phyloP scores from a whole-genome alignment of 2,797 vertebrate genomes.

The Paramormyrops hopkinsi region DNA sequence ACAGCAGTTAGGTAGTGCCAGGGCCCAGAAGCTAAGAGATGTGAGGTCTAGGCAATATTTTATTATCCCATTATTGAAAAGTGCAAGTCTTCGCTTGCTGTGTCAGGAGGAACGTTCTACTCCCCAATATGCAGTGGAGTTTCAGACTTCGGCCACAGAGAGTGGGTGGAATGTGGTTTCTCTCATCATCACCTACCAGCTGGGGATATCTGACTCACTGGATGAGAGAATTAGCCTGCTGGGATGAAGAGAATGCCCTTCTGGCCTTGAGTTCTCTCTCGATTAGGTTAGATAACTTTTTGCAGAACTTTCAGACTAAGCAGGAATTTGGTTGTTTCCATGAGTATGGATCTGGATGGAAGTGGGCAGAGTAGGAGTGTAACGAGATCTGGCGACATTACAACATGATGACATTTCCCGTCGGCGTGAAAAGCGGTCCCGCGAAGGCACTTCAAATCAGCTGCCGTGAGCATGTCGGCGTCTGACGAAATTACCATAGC shows the following conservation, averaged over 20 bases:
- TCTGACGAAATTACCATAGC: neutral
- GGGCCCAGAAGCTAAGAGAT: neutral
- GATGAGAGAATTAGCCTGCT: slow-evolving; percentile 1
- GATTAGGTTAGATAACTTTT: neutral
- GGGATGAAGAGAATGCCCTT: neutral
- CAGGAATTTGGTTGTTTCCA: neutral
- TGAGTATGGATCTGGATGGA: neutral
- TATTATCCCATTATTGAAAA: neutral
- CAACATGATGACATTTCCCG: neutral
- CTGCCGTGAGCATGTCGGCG: neutral
- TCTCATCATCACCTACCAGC: neutral
- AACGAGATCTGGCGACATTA: neutral
- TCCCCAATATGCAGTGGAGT: neutral
- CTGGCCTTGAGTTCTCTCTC: neutral
- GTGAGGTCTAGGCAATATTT: neutral
- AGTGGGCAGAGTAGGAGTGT: neutral
- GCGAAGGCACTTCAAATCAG: neutral
- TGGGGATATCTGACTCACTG: neutral
- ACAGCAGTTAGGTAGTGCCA: neutral
- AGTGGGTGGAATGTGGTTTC: neutral
- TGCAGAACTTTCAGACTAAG: neutral
- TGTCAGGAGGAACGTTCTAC: neutral
- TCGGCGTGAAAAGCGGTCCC: neutral
- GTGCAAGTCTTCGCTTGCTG: neutral
- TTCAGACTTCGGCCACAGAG: neutral